Evolutionary conservation across 1,140 invertebrate genomes (phyloP), one percentile per base, ranked within the genome.

Genomic region (Drosophila quadrilineata): DNA sequence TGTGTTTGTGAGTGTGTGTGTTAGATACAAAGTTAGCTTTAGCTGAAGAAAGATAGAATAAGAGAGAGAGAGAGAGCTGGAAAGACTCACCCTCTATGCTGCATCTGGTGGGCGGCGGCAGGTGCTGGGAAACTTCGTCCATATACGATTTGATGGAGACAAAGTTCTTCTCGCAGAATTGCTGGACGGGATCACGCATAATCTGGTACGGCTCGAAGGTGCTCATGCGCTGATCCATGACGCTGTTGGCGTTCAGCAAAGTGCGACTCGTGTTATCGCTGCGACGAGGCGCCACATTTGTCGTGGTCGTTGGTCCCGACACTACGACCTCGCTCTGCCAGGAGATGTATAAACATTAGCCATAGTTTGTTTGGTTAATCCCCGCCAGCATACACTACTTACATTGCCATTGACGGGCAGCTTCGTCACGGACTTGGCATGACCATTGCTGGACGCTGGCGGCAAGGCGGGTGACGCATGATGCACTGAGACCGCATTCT

Each of bases 131-230:
- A 1, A 98, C 93, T 87, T 96, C 96, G 59, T 95, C 94, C 95
- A 98, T 97, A 80, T 97, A 98, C 4, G 92, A 91, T 89, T 96
- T 96, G 36, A 98, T 97, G 89, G 96, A 97, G 73, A 96, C 94
- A 57, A 97, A 91, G 90, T 98, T 96, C 90, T 98, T 98, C 88
- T 98, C 96, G 91, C 96, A 98, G 90, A 98, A 98, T 90, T 97
- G 95, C 87, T 97, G 96, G 10, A 98, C 95, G 1, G 96, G 96
- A 89, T 98, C 97, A 19, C 95, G 88, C 95, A 96, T 96, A 1
- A 92, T 88, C 43, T 94, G 95, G 89, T 95, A 96, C 6, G 95
- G 95, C 88, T 96, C 95, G 90, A 96, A 96, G 19, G 96, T 95
- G 77, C 94, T 95, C 84, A 96, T 95, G 53, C 95, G 91, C 90